These are phyloP conservation scores for Palythoa caribaeorum DNA, from an alignment of 92 coral and sea anemone genomes.

Conservation along the genomic window DNA sequence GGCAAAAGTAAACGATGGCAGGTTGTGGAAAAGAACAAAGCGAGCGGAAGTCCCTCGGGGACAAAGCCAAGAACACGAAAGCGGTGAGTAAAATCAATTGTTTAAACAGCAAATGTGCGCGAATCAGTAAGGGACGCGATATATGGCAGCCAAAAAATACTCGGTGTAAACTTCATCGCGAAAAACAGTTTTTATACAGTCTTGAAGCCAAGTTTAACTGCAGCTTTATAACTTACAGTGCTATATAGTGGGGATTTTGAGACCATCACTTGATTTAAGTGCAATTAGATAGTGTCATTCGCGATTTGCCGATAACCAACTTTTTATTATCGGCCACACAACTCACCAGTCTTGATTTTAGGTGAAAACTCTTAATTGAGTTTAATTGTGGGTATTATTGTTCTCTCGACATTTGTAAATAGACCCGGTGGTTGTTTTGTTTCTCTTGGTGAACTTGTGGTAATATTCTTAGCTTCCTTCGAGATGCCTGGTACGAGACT, in stretches of 20 bases:
- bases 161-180: too few species aligned
- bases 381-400: slow-evolving; percentile 5
- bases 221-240: background rate
- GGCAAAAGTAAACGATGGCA: slow-evolving; percentile 6
- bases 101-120: background rate
- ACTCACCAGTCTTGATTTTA: background rate
- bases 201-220: background rate
- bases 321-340: background rate
- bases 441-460: background rate
- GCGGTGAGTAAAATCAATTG: slow-evolving; percentile 22
- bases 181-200: too few species aligned
- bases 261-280: background rate
- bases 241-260: too few species aligned
- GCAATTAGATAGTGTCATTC: background rate
- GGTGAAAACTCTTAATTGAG: slow-evolving; percentile 11
- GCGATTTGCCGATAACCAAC: background rate
- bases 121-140: background rate
- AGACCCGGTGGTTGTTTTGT: slow-evolving; percentile 28
- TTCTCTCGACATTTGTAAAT: background rate
- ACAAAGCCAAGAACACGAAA: slow-evolving; percentile 32
- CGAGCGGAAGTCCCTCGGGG: background rate
- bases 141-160: background rate
- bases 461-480: background rate
- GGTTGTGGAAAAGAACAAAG: slow-evolving; percentile 26
- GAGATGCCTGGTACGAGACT: slow-evolving; percentile 1